These are phyloP conservation scores for Tympanoctomys barrerae DNA, from an alignment of 2,797 vertebrate species.

Conservation along the genomic window DNA sequence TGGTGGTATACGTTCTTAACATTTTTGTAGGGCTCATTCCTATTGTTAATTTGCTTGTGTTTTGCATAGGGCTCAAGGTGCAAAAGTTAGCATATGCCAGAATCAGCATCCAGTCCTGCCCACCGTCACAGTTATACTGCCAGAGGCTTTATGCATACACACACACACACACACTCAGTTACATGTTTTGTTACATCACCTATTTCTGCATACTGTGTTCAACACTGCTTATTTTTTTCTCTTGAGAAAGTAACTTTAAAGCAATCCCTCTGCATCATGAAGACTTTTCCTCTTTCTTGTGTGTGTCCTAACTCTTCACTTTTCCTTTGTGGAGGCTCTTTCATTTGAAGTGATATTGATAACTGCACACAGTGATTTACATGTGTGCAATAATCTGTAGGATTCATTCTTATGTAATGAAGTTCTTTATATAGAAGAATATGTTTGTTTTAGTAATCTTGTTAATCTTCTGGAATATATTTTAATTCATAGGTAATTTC, in stretches of 20 bases:
- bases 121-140: neutral
- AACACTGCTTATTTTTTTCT: slow-evolving; percentile 17
- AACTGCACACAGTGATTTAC: neutral
- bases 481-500: slow-evolving; percentile 23
- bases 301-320: neutral
- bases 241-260: slow-evolving; percentile 14
- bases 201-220: neutral
- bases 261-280: neutral
- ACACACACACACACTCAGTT: neutral
- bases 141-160: neutral
- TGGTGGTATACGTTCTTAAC: neutral
- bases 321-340: neutral
- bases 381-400: neutral
- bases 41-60: slow-evolving; percentile 33
- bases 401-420: neutral
- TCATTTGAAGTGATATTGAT: slow-evolving; percentile 9
- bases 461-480: neutral
- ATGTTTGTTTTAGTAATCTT: slow-evolving; percentile 9
- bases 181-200: neutral
- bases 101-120: neutral
- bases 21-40: neutral
- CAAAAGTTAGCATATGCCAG: neutral
- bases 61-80: neutral
- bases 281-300: neutral
- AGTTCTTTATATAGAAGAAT: slow-evolving; percentile 4